Evolutionary conservation across 2,888 invertebrate species (phyloP).

Genomic region (Caenorhabditis sulstoni): DNA sequence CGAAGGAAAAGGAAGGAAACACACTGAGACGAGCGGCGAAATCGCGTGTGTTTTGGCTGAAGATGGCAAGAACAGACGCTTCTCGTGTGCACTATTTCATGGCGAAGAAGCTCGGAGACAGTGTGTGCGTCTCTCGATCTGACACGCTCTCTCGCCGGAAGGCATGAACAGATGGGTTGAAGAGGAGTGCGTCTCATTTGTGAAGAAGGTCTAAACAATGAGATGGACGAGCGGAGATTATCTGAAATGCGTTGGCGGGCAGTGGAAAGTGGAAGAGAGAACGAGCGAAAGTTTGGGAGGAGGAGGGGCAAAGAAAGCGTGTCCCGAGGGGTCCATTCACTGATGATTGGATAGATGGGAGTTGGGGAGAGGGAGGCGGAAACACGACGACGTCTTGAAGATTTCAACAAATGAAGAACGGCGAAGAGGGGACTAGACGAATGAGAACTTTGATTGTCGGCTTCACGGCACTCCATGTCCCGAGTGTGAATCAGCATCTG

Average conservation of each 20-base stretch:
- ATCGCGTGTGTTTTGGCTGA: constrained; percentile 37
- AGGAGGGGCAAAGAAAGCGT: background rate
- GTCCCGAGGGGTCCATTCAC: constrained; percentile 31
- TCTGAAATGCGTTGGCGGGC: constrained; percentile 49
- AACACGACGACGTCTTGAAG: background rate
- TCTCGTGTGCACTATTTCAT: constrained; percentile 1
- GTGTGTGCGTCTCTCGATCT: constrained; percentile 34
- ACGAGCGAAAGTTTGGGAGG: constrained; percentile 8
- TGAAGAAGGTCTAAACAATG: constrained; percentile 25
- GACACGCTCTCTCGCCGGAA: constrained; percentile 8
- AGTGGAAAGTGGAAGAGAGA: constrained; percentile 3
- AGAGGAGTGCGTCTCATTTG: constrained; percentile 14
- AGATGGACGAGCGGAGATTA: constrained; percentile 43
- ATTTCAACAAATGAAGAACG: background rate
- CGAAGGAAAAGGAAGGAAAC: constrained; percentile 7
- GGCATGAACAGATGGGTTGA: constrained; percentile 45
- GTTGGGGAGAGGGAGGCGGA: constrained; percentile 4
- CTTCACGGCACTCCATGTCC: too few relatives aligned
- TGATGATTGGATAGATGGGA: constrained; percentile 10
- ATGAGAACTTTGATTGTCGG: too few relatives aligned
- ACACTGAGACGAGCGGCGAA: background rate
- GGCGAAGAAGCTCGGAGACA: constrained; percentile 16
- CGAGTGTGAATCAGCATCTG: too few relatives aligned
- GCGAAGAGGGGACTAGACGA: too few relatives aligned
- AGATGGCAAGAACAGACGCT: constrained; percentile 9